Evolutionary conservation across 2,113 vertebrate genomes (phyloP).

Genomic region (Cebus imitator): DNA sequence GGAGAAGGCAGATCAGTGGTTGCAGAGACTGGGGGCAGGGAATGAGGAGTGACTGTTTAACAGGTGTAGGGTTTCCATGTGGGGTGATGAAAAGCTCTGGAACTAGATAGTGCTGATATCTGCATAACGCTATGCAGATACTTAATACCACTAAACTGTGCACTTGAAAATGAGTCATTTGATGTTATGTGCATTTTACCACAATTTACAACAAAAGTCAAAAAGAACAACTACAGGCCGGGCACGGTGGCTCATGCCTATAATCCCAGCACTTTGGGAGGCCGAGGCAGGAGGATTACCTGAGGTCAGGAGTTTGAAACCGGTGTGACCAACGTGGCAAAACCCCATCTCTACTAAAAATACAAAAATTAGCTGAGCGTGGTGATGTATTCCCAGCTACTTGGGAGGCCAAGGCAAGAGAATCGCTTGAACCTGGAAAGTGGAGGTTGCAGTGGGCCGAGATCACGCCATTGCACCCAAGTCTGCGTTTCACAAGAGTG

Average conservation of each 20-base stretch:
- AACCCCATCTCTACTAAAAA: too few species aligned
- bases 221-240: background rate
- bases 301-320: too few species aligned
- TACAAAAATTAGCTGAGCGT: too few species aligned
- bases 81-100: background rate
- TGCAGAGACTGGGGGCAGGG: rapidly evolving
- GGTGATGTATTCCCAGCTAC: too few species aligned
- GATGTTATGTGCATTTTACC: background rate
- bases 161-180: background rate
- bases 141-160: background rate
- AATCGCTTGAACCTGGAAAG: too few species aligned
- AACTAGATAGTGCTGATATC: background rate
- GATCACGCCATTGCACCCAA: too few species aligned
- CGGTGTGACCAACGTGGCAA: too few species aligned
- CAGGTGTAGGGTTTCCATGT: background rate
- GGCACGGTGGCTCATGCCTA: rapidly evolving
- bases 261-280: too few species aligned
- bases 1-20: background rate
- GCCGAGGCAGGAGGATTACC: too few species aligned
- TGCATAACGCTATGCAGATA: rapidly evolving
- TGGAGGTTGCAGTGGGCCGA: too few species aligned
- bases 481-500: too few species aligned
- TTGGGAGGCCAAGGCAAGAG: too few species aligned
- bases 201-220: background rate
- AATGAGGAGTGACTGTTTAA: background rate